These are phyloP conservation scores for Aphelinus atriplicis DNA, from an alignment of 1,140 invertebrate species.

Conservation along the genomic window DNA sequence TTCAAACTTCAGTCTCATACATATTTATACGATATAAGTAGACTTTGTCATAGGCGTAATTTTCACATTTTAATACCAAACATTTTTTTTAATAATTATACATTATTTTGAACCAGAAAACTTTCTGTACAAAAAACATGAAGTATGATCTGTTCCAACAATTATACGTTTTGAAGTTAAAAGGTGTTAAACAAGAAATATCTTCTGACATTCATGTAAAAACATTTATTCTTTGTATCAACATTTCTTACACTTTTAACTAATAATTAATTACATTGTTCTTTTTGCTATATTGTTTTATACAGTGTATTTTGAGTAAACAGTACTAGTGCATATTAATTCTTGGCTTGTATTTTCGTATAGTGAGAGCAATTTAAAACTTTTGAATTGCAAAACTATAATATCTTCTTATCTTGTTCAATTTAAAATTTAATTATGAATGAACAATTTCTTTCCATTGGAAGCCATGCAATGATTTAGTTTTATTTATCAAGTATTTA, in stretches of 20 bases:
- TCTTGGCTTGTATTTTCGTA: constrained; percentile 11
- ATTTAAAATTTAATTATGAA: constrained; percentile 48
- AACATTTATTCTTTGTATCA: constrained; percentile 63
- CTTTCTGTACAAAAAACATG: too few relatives aligned
- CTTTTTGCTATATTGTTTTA: constrained; percentile 50
- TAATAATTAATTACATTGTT: constrained; percentile 55
- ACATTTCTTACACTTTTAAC: constrained; percentile 60
- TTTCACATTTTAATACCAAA: too few relatives aligned
- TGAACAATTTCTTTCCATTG: constrained; percentile 38
- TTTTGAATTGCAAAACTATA: constrained; percentile 39
- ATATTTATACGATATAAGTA: too few relatives aligned
- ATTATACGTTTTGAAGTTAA: too few relatives aligned
- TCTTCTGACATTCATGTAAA: constrained; percentile 47
- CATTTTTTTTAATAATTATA: too few relatives aligned
- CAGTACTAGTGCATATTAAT: constrained; percentile 43
- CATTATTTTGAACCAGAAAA: too few relatives aligned
- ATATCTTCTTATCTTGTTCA: constrained; percentile 35
- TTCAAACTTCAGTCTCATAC: too few relatives aligned
- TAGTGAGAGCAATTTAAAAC: constrained; percentile 26
- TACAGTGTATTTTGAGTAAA: constrained; percentile 54
- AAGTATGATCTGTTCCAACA: too few relatives aligned
- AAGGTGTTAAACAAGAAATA: too few relatives aligned
- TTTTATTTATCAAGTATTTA: constrained; percentile 9
- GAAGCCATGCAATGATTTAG: constrained; percentile 41
- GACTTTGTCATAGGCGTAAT: too few relatives aligned